phyloP scores from a whole-genome alignment of 2,888 invertebrate genomes.

The Macrosoma leucophasiata region DNA sequence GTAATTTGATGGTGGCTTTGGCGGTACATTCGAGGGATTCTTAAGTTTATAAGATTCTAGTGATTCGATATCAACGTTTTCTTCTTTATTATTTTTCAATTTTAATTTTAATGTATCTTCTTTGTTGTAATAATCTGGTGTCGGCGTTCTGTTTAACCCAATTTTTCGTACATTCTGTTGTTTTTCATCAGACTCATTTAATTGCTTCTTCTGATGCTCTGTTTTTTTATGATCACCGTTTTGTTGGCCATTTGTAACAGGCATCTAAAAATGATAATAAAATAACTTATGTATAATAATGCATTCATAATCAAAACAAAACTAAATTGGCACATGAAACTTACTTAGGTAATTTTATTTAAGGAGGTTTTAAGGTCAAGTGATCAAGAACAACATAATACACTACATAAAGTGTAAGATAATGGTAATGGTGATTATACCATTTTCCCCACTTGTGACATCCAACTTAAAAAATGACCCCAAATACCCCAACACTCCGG shows the following conservation, averaged over 20 bases:
- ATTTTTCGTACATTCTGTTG: slow-evolving; percentile 47
- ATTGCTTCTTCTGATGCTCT: slow-evolving; percentile 33
- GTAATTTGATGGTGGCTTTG: slow-evolving; percentile 82
- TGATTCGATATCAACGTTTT: slow-evolving; percentile 84
- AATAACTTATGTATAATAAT: slow-evolving; percentile 1
- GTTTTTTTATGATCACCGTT: slow-evolving; percentile 44
- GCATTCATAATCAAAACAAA: neutral
- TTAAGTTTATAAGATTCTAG: slow-evolving; percentile 84
- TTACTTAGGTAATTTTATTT: too few species aligned
- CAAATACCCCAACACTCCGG: too few species aligned
- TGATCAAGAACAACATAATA: too few species aligned
- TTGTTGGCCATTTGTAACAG: slow-evolving; percentile 46
- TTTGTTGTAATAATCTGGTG: slow-evolving; percentile 57
- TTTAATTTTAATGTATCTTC: slow-evolving; percentile 34
- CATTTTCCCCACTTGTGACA: too few species aligned
- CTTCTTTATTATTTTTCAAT: slow-evolving; percentile 41
- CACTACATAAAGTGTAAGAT: too few species aligned
- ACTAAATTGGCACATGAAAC: neutral
- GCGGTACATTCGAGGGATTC: slow-evolving; percentile 76
- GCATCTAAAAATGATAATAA: slow-evolving; percentile 46
- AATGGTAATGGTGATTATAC: too few species aligned
- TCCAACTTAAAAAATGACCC: too few species aligned
- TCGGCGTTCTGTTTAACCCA: slow-evolving; percentile 53
- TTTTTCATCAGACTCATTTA: slow-evolving; percentile 39
- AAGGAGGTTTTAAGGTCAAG: too few species aligned